phyloP scores from a whole-genome alignment of 2,113 vertebrate species.

The Mesitornis unicolor region DNA sequence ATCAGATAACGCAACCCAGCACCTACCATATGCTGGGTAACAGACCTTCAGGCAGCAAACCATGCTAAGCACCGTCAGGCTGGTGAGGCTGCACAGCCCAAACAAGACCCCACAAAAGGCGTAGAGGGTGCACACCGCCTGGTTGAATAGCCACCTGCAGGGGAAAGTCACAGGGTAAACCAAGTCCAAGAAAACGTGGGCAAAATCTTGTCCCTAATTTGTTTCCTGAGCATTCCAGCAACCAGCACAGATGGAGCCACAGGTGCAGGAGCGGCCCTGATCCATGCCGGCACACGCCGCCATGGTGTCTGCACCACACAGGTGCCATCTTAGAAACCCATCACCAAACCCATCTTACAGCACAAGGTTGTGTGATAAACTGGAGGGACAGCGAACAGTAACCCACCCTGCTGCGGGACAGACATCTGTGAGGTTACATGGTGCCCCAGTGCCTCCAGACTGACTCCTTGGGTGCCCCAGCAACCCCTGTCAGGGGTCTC shows the following conservation, averaged over 20 bases:
- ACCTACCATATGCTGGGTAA: slow-evolving; percentile 82
- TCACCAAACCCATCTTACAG: background rate
- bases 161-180: background rate
- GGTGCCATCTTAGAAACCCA: background rate
- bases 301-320: rapidly evolving
- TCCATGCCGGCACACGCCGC: rapidly evolving
- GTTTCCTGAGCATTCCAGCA: background rate
- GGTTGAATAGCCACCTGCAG: slow-evolving; percentile 82
- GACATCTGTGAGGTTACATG: background rate
- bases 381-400: background rate
- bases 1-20: background rate
- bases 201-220: rapidly evolving
- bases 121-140: slow-evolving; percentile 70
- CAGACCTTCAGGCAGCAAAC: slow-evolving; percentile 89
- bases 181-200: rapidly evolving
- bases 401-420: background rate
- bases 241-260: background rate
- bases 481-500: background rate
- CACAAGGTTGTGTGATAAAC: background rate
- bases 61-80: slow-evolving; percentile 80
- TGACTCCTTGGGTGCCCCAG: background rate
- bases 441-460: background rate
- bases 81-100: slow-evolving; percentile 83
- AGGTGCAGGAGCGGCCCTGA: background rate
- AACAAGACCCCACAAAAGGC: slow-evolving; percentile 86